A percentile compares a stretch with the other conserved stretches of the same genome.
Conservation (phyloP, 2,888 invertebrate genomes). For the Cataglyphis livida region DNA sequence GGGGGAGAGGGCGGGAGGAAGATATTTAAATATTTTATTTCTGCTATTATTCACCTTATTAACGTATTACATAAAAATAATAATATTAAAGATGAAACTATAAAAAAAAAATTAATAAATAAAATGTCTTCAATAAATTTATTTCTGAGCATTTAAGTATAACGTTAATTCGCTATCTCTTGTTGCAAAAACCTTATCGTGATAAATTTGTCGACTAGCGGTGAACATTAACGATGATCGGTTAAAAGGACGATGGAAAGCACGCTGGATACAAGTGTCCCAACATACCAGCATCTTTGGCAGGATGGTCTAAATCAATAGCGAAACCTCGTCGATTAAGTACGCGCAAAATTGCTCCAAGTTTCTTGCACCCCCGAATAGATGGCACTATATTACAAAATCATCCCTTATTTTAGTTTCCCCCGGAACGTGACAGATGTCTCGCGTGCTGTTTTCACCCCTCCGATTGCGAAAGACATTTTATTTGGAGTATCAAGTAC, state of each 20-base stretch:
- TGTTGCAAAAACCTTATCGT: slow-evolving; percentile 32
- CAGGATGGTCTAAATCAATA: slow-evolving; percentile 73
- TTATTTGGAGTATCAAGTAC: background rate
- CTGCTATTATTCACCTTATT: background rate
- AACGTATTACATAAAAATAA: background rate
- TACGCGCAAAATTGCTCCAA: slow-evolving; percentile 44
- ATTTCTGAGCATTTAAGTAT: no score
- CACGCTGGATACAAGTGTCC: slow-evolving; percentile 45
- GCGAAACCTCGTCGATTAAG: slow-evolving; percentile 46
- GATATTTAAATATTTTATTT: background rate
- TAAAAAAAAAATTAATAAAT: no score
- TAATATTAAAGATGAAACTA: no score
- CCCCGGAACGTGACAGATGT: slow-evolving; percentile 67
- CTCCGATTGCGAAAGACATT: background rate
- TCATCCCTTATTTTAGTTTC: slow-evolving; percentile 71
- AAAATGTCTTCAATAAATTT: no score
- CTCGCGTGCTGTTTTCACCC: slow-evolving; percentile 29
- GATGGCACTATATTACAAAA: slow-evolving; percentile 72
- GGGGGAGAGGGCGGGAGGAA: no score
- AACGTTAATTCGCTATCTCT: background rate
- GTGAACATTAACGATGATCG: slow-evolving; percentile 77
- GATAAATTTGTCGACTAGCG: slow-evolving; percentile 24
- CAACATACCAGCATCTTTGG: slow-evolving; percentile 41
- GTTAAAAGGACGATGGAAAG: slow-evolving; percentile 80
- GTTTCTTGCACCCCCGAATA: slow-evolving; percentile 59